Base-by-base conservation (phyloP, 2,888 invertebrate genomes). In the Ochropacha duplaris region DNA sequence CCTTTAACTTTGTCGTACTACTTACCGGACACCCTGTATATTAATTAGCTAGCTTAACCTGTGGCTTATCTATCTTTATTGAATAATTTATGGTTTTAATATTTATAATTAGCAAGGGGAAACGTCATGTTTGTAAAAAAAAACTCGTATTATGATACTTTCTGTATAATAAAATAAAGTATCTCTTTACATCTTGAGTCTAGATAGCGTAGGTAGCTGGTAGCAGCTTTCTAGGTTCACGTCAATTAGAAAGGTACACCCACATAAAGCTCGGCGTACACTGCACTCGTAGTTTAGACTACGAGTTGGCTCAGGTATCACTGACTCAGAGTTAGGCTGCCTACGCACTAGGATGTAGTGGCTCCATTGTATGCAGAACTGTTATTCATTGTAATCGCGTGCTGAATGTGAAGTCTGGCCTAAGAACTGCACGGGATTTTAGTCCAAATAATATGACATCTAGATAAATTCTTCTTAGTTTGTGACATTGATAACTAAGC, bases 161-260 rank as follows among this genome's bases (percentile, higher is more conserved):
- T 12, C 3, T 9, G 16, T 44, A 19, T 6, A 44, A 19, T 19
- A 44, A 6, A 44, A 44, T 16, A 44, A 44, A 19, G 19, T 44
- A 19, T 16, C 44, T 14, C 16, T 36, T n/a, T 36, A n/a, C 4
- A 16, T 16, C 16, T 16, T 9, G 4, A 19, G 44, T 2, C 44
- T 19, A 5, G 19, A 44, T 44, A 69, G 71, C 71, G 75, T 71
- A 68, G 70, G 68, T 62, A 58, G 76, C 57, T 67, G 70, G 68
- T 62, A 58, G 76, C 57, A n/a, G 59, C 76, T 79, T 77, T 79
- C 78, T 77, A 77, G 71, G 68, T 68, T 64, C 59, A 62, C 65
- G 66, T 69, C 74, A 74, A 72, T 74, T 79, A 78, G 78, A 78
- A 76, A 74, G 71, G 69, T 65, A 31, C 69, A 61, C 74, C 72